Evolutionary conservation across 2,113 vertebrate species (phyloP).

Genomic region (Odontophorus gujanensis): DNA sequence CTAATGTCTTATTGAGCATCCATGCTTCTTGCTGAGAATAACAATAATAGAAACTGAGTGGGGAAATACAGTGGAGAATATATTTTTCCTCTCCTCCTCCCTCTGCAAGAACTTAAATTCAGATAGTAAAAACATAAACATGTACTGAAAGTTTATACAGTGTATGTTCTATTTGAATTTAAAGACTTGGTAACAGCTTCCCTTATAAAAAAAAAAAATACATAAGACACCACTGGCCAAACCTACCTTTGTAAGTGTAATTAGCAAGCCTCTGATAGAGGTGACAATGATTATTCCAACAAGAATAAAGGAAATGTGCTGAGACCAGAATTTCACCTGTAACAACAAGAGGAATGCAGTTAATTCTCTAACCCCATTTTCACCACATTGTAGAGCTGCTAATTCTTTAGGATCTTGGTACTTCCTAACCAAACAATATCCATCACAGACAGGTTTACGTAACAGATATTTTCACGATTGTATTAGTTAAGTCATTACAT

Average conservation of each 20-base stretch:
- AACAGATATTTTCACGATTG: neutral
- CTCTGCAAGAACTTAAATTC: neutral
- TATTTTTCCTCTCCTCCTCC: neutral
- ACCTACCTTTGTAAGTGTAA: constrained; percentile 97
- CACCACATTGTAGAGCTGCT: neutral
- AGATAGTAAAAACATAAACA: neutral
- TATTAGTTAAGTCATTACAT: neutral
- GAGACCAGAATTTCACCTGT: constrained; percentile 99
- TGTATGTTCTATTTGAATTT: neutral
- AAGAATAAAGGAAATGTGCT: constrained; percentile 98
- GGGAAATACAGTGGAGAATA: neutral
- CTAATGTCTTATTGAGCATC: neutral
- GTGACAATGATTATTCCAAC: constrained; percentile 99
- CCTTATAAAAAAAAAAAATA: neutral
- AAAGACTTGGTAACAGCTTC: neutral
- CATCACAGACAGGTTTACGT: neutral
- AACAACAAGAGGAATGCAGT: constrained; percentile 20
- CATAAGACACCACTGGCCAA: neutral
- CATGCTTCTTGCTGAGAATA: neutral
- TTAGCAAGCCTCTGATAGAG: constrained; percentile 94
- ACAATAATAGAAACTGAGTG: neutral
- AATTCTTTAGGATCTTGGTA: neutral
- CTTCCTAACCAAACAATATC: neutral
- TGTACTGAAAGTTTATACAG: neutral
- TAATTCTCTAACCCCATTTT: neutral